Evolutionary conservation across 2,888 invertebrate genomes (phyloP), one percentile per base, ranked within the genome.

Genomic region (Lepidocyrtoides sp.): DNA sequence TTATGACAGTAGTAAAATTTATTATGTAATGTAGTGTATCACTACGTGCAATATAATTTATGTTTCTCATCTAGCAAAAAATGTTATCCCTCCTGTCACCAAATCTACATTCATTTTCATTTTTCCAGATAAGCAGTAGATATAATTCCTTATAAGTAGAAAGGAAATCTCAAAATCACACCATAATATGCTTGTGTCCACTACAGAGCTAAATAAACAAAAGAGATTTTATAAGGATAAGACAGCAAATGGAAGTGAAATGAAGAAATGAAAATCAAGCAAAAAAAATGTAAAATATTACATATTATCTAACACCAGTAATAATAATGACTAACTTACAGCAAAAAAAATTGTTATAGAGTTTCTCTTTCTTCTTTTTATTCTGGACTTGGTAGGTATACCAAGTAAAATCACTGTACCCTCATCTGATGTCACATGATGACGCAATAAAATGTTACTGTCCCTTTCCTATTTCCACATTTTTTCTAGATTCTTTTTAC

Each of bases 371-470:
- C 32, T 29, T 29, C 66, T 32, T 66, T 12, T 29, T 26, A 66
- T 7, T n/a, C 36, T 14, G 29, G 32, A 32, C 2, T 32, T 66
- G 17, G 4, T 57, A 66, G 1, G 1, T 12, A 44, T 8, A 72
- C 17, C 20, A 29, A 79, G 79, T 79, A 79, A 54, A 79, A 79
- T 54, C 41, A 85, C 60, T 82, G 51, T 88, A 29, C 75, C 79
- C n/a, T n/a, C n/a, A n/a, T n/a, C 60, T 83, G 89, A 82, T 83
- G 89, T 89, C 89, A 83, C 83, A 89, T 84, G 75, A 82, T 60
- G 82, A 82, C 51, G 89, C 66, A 90, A 90, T 84, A 90, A 90
- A 89, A 83, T 75, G 26, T 88, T 69, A 72, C 72, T 89, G 89
- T 84, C 89, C 83, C 72, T 90, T 66, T 29, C 36, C 14, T 69